phyloP scores from a whole-genome alignment of 2,113 vertebrate species.

The Bos taurus region ARS-UCD2.0 NC_037333.1:77776501-77777000 shows the following conservation, averaged over 20 bases:
- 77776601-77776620: neutral
- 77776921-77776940: neutral
- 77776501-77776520: neutral
- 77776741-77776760: neutral
- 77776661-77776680: neutral
- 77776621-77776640: neutral
- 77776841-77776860: neutral
- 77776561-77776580: neutral
- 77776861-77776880: neutral
- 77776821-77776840: neutral
- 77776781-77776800: neutral
- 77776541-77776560: neutral
- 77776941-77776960: neutral
- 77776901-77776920: neutral
- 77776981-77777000: neutral
- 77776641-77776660: neutral
- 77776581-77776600: neutral
- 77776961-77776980: neutral
- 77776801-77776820: neutral
- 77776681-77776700: neutral
- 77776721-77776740: neutral
- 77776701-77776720: neutral
- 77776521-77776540: neutral
- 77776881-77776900: neutral
- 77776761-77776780: neutral